Evolutionary conservation across 2,888 invertebrate genomes (phyloP).

Genomic region (Andrena praecox): DNA sequence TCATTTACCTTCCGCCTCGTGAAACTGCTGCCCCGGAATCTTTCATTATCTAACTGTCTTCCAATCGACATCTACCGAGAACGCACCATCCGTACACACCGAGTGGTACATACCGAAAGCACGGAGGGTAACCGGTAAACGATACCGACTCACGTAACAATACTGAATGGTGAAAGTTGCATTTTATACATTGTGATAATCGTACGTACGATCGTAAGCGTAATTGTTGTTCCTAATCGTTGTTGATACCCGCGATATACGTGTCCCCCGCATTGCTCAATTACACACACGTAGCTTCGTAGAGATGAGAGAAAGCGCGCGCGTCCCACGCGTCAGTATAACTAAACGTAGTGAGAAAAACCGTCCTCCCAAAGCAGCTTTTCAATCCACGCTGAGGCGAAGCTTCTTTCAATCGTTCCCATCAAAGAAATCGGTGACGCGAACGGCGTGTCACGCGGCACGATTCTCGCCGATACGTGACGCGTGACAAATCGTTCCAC

Average conservation of each 20-base stretch:
- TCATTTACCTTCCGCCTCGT: background rate
- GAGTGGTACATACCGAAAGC: background rate
- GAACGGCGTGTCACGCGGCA: slow-evolving; percentile 29
- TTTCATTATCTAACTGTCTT: slow-evolving; percentile 32
- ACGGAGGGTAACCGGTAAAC: background rate
- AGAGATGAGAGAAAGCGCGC: slow-evolving; percentile 9
- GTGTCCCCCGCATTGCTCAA: slow-evolving; percentile 59
- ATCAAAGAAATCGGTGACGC: slow-evolving; percentile 7
- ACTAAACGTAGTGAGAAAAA: slow-evolving; percentile 49
- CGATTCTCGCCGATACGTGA: slow-evolving; percentile 14
- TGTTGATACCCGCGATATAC: slow-evolving; percentile 55
- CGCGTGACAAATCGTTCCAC: slow-evolving; percentile 22
- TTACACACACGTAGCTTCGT: slow-evolving; percentile 47
- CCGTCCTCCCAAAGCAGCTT: slow-evolving; percentile 61
- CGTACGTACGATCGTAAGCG: slow-evolving; percentile 69
- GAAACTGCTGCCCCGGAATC: slow-evolving; percentile 60
- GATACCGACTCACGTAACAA: slow-evolving; percentile 39
- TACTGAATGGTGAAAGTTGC: slow-evolving; percentile 63
- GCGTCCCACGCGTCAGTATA: background rate
- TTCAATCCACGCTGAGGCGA: slow-evolving; percentile 53
- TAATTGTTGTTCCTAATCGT: slow-evolving; percentile 63
- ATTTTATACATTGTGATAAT: slow-evolving; percentile 78
- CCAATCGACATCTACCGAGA: slow-evolving; percentile 7
- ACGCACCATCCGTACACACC: background rate
- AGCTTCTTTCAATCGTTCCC: slow-evolving; percentile 60